phyloP scores from a whole-genome alignment of 2,888 invertebrate genomes.

The Sthenelais limicola region DNA sequence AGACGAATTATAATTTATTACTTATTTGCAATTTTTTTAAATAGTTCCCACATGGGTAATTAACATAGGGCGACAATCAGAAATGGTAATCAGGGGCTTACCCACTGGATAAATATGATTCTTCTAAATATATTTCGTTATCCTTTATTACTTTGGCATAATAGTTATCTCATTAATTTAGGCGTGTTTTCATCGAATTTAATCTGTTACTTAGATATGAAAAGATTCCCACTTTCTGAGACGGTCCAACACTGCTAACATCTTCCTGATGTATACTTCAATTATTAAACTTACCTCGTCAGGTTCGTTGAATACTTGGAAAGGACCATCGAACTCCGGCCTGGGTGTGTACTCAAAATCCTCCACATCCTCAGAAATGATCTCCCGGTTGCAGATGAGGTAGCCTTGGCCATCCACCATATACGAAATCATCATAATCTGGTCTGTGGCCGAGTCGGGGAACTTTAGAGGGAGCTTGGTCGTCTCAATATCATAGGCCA shows the following conservation, averaged over 20 bases:
- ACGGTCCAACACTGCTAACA: background rate
- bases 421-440: conserved; percentile 99
- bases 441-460: conserved; percentile 93
- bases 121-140: too few species aligned
- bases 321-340: conserved; percentile 94
- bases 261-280: background rate
- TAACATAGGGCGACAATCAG: too few species aligned
- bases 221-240: background rate
- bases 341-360: conserved; percentile 99
- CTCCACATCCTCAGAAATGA: conserved; percentile 92
- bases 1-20: too few species aligned
- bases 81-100: too few species aligned
- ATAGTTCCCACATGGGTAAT: too few species aligned
- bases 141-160: background rate
- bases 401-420: conserved; percentile 97
- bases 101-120: too few species aligned
- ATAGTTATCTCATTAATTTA: background rate
- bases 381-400: conserved; percentile 96
- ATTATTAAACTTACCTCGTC: conserved; percentile 80
- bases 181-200: background rate
- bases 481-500: conserved; percentile 99
- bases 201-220: too few species aligned
- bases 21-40: too few species aligned
- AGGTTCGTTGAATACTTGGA: conserved; percentile 92
- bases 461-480: conserved; percentile 98